Evolutionary conservation across 2,888 invertebrate species (phyloP).

Genomic region (Seira ritae): DNA sequence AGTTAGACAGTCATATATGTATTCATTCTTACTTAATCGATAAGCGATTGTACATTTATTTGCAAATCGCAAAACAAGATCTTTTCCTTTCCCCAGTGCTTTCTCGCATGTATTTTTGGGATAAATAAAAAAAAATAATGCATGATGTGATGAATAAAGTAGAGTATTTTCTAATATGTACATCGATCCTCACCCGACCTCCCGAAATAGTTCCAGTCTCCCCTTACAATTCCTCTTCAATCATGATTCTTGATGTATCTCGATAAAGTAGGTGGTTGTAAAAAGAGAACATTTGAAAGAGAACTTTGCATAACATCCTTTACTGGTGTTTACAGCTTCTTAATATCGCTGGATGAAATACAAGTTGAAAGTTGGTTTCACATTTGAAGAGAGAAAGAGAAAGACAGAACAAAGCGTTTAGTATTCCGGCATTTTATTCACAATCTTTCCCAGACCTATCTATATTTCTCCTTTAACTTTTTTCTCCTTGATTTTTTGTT

Average conservation of each 20-base stretch:
- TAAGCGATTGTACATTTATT: too few species aligned
- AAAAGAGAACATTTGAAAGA: slow-evolving; percentile 9
- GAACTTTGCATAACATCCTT: slow-evolving; percentile 26
- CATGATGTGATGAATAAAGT: background rate
- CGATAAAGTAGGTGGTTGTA: background rate
- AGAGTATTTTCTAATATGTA: slow-evolving; percentile 5
- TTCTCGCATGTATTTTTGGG: background rate
- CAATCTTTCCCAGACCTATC: background rate
- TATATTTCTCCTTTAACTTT: background rate
- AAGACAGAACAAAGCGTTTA: too few species aligned
- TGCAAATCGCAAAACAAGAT: too few species aligned
- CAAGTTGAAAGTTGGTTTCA: slow-evolving; percentile 4
- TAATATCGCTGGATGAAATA: slow-evolving; percentile 22
- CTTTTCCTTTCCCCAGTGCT: background rate
- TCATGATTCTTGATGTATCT: slow-evolving; percentile 25
- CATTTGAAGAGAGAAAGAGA: too few species aligned
- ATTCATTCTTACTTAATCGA: too few species aligned
- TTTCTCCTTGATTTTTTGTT: background rate
- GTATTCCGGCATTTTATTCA: background rate
- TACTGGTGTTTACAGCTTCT: background rate
- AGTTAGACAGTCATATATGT: too few species aligned
- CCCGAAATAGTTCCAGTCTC: slow-evolving; percentile 23
- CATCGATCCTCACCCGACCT: slow-evolving; percentile 9
- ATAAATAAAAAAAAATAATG: background rate
- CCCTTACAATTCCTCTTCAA: slow-evolving; percentile 13